Conservation (phyloP, 2,797 vertebrate species). For the Hydrolagus colliei region DNA sequence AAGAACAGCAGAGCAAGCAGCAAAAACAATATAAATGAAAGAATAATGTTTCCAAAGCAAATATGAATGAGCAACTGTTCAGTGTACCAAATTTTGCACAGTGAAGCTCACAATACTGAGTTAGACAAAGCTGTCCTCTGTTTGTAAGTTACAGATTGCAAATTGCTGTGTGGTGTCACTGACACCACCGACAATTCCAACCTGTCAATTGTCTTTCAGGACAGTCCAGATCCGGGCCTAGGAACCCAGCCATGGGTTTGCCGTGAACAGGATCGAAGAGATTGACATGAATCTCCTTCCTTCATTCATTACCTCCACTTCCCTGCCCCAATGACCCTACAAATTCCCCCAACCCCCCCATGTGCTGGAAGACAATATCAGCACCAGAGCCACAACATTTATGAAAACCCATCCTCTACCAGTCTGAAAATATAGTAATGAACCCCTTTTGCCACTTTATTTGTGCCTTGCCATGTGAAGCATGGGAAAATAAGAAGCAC, state of each 20-base stretch:
- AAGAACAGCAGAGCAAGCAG: slow-evolving; percentile 54
- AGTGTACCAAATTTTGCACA: slow-evolving; percentile 5
- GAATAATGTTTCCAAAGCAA: slow-evolving; percentile 11
- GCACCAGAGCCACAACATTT: neutral
- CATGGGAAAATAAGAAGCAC: no score
- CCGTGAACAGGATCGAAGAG: neutral
- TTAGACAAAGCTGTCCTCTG: neutral
- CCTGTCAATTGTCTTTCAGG: neutral
- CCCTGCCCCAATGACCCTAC: no score
- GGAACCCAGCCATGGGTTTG: neutral
- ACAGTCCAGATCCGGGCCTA: neutral
- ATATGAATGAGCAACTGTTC: slow-evolving; percentile 24
- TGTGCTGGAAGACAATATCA: no score
- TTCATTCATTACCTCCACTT: neutral
- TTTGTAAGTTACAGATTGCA: neutral
- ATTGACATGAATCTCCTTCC: neutral
- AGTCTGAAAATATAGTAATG: slow-evolving; percentile 15
- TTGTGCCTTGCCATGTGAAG: slow-evolving; percentile 11
- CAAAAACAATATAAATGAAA: slow-evolving; percentile 33
- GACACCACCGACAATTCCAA: neutral
- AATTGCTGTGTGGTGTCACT: neutral
- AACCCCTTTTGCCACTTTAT: neutral
- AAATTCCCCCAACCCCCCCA: neutral
- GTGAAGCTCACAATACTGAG: neutral
- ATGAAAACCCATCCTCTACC: neutral